Conservation (phyloP, 2,113 vertebrate genomes). For the Rhinichthys klamathensis region DNA sequence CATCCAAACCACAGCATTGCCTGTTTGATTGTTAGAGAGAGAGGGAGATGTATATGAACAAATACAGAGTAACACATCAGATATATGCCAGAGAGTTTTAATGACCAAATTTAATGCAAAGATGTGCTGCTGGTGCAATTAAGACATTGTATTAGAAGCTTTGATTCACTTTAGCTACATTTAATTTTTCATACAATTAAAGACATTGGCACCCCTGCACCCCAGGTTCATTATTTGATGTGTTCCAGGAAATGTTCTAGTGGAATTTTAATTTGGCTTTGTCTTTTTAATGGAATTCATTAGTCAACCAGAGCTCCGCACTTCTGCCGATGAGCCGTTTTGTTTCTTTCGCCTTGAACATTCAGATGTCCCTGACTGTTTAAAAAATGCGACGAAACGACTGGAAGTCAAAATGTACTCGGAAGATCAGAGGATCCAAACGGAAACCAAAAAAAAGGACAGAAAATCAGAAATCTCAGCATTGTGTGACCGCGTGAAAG, state of each 20-base stretch:
- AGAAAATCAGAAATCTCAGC: conserved; percentile 57
- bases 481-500: conserved; percentile 62
- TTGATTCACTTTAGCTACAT: neutral
- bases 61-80: conserved; percentile 59
- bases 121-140: conserved; percentile 5
- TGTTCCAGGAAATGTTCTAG: neutral
- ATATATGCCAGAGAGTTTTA: conserved; percentile 30
- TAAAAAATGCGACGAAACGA: neutral
- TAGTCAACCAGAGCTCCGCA: conserved; percentile 62
- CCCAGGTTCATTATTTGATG: neutral
- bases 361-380: conserved; percentile 55
- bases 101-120: neutral
- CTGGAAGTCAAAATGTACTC: conserved; percentile 70
- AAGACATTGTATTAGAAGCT: neutral
- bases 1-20: conserved; percentile 88
- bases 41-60: conserved; percentile 37
- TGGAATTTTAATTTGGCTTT: conserved; percentile 14
- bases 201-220: neutral
- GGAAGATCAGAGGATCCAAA: conserved; percentile 62
- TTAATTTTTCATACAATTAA: conserved; percentile 13
- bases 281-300: conserved; percentile 48
- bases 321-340: conserved; percentile 72
- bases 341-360: conserved; percentile 66
- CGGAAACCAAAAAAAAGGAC: conserved; percentile 45
- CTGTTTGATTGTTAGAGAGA: conserved; percentile 70